Evolutionary conservation across 1,140 invertebrate genomes (phyloP), one percentile per base, ranked within the genome.

Genomic region (Antheraea pernyi): DNA sequence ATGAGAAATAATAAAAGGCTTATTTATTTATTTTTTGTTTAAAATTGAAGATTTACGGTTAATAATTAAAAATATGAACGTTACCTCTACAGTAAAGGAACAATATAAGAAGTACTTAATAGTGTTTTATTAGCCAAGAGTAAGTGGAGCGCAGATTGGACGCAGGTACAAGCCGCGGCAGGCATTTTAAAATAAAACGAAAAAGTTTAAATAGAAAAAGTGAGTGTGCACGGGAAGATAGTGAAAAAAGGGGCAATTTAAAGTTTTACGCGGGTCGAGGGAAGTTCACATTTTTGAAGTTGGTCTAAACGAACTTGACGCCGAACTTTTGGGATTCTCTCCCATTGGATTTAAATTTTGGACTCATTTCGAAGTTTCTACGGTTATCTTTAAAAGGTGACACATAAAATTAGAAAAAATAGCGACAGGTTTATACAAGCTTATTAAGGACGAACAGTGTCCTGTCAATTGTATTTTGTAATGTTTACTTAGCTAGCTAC

Each of bases 141-240:
- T 30, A 67, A 67, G 19, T 67, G 19, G 63, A 18, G 10, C 19
- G 65, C 11, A 59, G 59, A 42, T 75, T 75, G 63, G 39, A 19
- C 19, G 65, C 11, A 59, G 59, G 30, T 75, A 76, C 80, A 82
- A 78, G 71, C 81, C 69, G 77, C 74, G 73, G 78, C 76, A 78
- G 74, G 75, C 78, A 82, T 82, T 77, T 79, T 80, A 80, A 83
- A 87, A 88, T 85, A 85, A 88, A 91, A 87, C 78, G 81, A 71
- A 77, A 89, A 91, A 90, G 81, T 90, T 91, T 90, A 88, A 89
- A 91, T 89, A 86, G 86, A 85, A 87, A 89, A 91, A 90, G 83
- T 85, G 84, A 83, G 80, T 87, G 84, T 87, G 84, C 83, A 83
- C 73, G 71, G 74, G 76, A 75, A 89, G 86, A 90, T 90, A 91